These are phyloP conservation scores for Proisotoma minuta DNA, from an alignment of 2,888 invertebrate species.

Conservation along the genomic window DNA sequence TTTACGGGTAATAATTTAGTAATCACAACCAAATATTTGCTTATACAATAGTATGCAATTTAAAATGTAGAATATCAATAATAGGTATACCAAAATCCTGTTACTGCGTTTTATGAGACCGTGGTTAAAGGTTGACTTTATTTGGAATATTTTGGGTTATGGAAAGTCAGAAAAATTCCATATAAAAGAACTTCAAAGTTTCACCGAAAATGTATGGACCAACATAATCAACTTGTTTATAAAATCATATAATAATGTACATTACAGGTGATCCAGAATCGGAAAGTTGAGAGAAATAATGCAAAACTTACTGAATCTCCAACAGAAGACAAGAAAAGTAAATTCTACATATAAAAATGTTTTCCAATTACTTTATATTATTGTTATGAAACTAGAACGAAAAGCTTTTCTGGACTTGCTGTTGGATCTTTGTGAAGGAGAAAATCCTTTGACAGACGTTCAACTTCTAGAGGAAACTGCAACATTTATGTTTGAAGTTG, in stretches of 20 bases:
- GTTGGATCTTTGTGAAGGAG: conserved; percentile 58
- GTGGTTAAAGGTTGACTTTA: background rate
- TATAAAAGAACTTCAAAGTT: background rate
- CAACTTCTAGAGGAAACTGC: conserved; percentile 71
- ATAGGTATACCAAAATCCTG: background rate
- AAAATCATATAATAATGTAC: background rate
- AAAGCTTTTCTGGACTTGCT: conserved; percentile 56
- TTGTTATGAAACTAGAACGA: conserved; percentile 37
- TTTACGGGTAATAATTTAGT: background rate
- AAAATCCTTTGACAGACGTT: conserved; percentile 61
- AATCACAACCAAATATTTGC: no score
- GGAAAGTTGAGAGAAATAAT: background rate
- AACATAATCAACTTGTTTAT: background rate
- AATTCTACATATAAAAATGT: background rate
- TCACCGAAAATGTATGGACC: background rate
- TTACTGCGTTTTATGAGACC: background rate
- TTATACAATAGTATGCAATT: background rate
- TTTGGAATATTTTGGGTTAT: background rate
- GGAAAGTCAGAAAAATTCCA: background rate
- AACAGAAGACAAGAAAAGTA: background rate
- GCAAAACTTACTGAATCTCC: background rate
- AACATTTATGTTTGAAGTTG: conserved; percentile 60
- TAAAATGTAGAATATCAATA: no score
- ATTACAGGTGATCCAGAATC: background rate
- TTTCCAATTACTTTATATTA: conserved; percentile 17